These are phyloP conservation scores for Glossosoma conforme DNA, from an alignment of 1,140 invertebrate genomes.

Conservation along the genomic window DNA sequence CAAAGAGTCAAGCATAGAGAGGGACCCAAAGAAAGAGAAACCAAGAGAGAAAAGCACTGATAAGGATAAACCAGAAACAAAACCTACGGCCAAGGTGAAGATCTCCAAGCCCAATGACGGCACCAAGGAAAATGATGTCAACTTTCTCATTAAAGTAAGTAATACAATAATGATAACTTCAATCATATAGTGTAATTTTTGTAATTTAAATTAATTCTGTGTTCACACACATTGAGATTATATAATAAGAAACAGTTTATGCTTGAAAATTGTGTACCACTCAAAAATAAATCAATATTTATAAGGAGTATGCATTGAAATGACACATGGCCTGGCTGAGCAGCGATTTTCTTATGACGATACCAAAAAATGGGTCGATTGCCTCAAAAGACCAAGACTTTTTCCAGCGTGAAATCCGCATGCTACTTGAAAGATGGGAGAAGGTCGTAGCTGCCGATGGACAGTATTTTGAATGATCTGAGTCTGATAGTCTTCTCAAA, in stretches of 20 bases:
- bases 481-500: too few relatives aligned
- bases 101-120: constrained; percentile 36
- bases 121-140: constrained; percentile 51
- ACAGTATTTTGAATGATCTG: too few relatives aligned
- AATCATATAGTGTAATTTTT: background rate
- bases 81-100: constrained; percentile 5
- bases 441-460: too few relatives aligned
- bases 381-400: too few relatives aligned
- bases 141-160: constrained; percentile 56
- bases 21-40: constrained; percentile 45
- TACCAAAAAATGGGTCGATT: too few relatives aligned
- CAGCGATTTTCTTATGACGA: too few relatives aligned
- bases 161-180: constrained; percentile 1
- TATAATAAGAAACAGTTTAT: background rate
- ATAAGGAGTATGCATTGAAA: too few relatives aligned
- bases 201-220: background rate
- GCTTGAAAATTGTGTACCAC: too few relatives aligned
- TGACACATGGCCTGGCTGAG: too few relatives aligned
- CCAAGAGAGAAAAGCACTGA: constrained; percentile 43
- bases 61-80: constrained; percentile 38
- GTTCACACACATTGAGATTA: background rate
- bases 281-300: too few relatives aligned
- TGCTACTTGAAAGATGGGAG: too few relatives aligned
- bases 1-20: constrained; percentile 51
- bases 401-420: too few relatives aligned